These are phyloP conservation scores for Ariopsis seemanni DNA, from an alignment of 2,113 vertebrate genomes.

Conservation along the genomic window DNA sequence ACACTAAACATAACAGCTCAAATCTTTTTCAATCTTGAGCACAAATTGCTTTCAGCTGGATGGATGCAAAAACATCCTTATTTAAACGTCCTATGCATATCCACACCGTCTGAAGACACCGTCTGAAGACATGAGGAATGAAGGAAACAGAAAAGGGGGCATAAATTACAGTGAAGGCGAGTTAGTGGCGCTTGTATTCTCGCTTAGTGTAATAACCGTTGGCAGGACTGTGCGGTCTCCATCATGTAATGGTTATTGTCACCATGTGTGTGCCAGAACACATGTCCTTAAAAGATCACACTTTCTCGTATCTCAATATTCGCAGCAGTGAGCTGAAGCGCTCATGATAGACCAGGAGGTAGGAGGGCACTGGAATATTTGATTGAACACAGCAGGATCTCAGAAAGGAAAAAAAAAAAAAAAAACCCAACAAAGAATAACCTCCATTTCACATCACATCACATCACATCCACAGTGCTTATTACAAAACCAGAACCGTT, in stretches of 20 bases:
- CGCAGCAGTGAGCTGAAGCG: neutral
- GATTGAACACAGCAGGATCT: constrained; percentile 29
- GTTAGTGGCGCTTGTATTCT: neutral
- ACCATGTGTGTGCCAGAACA: no score
- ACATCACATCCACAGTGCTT: neutral
- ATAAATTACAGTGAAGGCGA: neutral
- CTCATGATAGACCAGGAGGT: neutral
- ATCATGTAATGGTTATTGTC: neutral
- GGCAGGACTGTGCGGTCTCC: neutral
- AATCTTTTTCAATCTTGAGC: neutral
- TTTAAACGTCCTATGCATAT: neutral
- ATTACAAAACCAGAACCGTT: neutral
- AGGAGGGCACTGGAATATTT: constrained; percentile 28
- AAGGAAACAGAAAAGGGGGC: neutral
- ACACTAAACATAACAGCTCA: neutral
- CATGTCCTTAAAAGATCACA: neutral
- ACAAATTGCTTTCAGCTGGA: neutral
- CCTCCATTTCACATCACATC: constrained; percentile 10
- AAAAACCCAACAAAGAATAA: neutral
- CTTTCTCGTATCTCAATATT: neutral
- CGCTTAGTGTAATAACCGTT: neutral
- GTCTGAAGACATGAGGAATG: neutral
- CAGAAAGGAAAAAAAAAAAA: neutral
- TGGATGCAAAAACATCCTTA: neutral
- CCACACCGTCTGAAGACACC: neutral